Evolutionary conservation across 2,888 invertebrate species (phyloP).

Genomic region (Agonopterix subpropinquella): DNA sequence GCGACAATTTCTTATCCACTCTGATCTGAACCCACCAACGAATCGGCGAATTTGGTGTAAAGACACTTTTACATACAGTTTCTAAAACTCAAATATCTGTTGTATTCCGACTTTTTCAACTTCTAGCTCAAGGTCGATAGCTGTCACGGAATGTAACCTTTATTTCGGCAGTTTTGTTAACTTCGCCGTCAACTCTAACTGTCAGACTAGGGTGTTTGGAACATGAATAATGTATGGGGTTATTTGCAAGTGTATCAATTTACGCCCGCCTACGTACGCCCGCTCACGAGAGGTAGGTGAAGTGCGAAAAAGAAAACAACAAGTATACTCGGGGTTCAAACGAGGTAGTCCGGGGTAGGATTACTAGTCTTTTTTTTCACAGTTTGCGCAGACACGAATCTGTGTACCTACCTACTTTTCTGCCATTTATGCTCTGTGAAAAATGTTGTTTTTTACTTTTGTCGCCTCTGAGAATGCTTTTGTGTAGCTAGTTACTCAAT

Average conservation of each 20-base stretch:
- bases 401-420: too few relatives aligned
- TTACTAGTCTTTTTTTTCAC: conserved; percentile 16
- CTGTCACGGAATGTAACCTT: conserved; percentile 23
- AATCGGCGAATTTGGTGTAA: too few relatives aligned
- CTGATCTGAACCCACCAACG: too few relatives aligned
- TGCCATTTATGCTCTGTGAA: too few relatives aligned
- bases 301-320: conserved; percentile 70
- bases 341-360: conserved; percentile 20
- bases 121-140: conserved; percentile 2
- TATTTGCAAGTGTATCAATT: conserved; percentile 77
- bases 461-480: too few relatives aligned
- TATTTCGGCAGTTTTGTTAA: conserved; percentile 42
- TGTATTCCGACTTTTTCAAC: background rate
- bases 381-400: background rate
- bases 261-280: conserved; percentile 64
- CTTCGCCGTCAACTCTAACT: conserved; percentile 55
- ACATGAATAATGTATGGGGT: conserved; percentile 73
- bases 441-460: too few relatives aligned
- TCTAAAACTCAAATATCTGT: conserved; percentile 12
- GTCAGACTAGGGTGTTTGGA: conserved; percentile 60
- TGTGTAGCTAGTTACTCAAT: too few relatives aligned
- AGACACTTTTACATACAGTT: conserved; percentile 4
- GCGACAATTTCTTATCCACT: too few relatives aligned
- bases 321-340: conserved; percentile 25
- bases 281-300: conserved; percentile 58